A percentile compares a stretch with the other conserved stretches of the same genome.
phyloP scores from a whole-genome alignment of 2,113 vertebrate genomes.

The Pseudopipra pipra region DNA sequence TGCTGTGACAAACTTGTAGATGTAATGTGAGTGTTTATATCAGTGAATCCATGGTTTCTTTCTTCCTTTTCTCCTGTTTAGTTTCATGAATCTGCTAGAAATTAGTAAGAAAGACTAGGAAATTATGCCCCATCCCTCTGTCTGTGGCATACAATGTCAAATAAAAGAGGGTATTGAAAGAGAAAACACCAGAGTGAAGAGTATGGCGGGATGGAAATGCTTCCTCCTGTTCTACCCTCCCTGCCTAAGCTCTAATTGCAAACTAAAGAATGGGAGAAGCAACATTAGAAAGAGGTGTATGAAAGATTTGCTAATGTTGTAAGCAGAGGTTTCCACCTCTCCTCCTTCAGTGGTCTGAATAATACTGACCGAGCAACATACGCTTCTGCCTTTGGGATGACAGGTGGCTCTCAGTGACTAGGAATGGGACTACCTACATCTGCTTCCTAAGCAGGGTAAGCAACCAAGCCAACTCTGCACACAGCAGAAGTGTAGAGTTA shows the following conservation, averaged over 20 bases:
- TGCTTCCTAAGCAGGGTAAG: not conserved
- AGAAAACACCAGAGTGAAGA: not conserved
- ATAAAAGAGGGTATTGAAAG: not conserved
- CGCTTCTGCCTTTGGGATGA: not conserved
- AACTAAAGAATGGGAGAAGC: not conserved
- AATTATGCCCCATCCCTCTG: not conserved
- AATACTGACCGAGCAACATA: rapidly evolving
- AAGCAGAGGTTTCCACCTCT: not conserved
- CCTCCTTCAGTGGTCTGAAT: not conserved
- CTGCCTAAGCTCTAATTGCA: not conserved
- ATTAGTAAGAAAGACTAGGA: not conserved
- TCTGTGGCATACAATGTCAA: not conserved
- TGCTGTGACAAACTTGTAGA: not conserved
- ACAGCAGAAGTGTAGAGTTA: slow-evolving; percentile 1
- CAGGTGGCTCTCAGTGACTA: not conserved
- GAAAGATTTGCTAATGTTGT: not conserved
- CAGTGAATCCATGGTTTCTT: not conserved
- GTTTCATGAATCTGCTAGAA: not conserved
- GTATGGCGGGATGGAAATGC: not conserved
- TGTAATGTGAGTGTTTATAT: not conserved
- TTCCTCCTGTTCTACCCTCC: not conserved
- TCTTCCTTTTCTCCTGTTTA: not conserved
- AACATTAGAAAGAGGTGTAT: not conserved
- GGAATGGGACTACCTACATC: not conserved
- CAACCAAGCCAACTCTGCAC: not conserved